Evolutionary conservation across 2,797 vertebrate species (phyloP), one percentile per base, ranked within the genome.

Genomic region (Craterocephalus amniculus): DNA sequence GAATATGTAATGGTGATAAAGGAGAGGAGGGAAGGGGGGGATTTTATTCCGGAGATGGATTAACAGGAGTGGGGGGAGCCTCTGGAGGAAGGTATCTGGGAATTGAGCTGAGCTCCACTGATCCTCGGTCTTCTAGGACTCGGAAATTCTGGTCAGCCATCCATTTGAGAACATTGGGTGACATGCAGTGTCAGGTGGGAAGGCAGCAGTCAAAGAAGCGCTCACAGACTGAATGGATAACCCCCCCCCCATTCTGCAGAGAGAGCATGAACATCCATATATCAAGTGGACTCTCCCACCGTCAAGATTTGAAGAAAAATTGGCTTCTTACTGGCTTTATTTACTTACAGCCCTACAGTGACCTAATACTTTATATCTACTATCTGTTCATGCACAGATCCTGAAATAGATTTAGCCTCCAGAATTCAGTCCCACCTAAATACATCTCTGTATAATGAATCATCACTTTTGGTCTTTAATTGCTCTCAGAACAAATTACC

Each of bases 21-120:
- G 66, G 59, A 70, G 66, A n/a, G 62, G 48, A 63, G 70, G 43
- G 63, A 64, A 36, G 65, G 70, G 43, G 63, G 66, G 40, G 54
- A 38, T 84, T 87, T 85, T 72, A 89, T 88, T 88, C 87, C 38
- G 35, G 79, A 85, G 83, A 70, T 87, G 89, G 92, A 93, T 93
- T 92, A 92, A 72, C 71, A 27, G 62, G 54, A 61, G 7, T 57
- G 40, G 51, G 74, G 48, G 58, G 61, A 52, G 22, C 26, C 31
- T 74, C 63, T 76, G 76, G 48, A 74, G 68, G 80, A 87, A 70
- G 67, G 79, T 79, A 85, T 76, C 70, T 40, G 64, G 51, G 67
- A 81, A 64, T 58, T 79, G 59, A 74, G 76, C 76, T 75, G 74
- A 84, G 70, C 74, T 81, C 11, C 38, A 63, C 70, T 89, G 74